These are phyloP conservation scores for Myoxocephalus aenaeus DNA, from an alignment of 2,797 vertebrate species.

Conservation along the genomic window DNA sequence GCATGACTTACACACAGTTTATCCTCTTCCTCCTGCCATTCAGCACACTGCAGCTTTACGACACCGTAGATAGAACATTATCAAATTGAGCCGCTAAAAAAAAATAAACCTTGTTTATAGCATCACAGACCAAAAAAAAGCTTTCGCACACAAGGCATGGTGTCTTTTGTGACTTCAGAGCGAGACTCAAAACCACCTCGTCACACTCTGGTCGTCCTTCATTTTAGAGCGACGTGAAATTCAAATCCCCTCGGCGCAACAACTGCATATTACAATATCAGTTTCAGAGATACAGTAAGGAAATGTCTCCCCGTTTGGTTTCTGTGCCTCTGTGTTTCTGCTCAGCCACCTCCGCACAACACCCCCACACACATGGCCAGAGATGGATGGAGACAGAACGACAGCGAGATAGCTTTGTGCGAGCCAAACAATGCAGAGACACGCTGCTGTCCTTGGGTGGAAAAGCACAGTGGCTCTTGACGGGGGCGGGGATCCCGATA, in stretches of 20 bases:
- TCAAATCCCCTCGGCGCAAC: constrained; percentile 21
- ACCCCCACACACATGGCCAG: constrained; percentile 81
- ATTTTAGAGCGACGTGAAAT: not conserved
- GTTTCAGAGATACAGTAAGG: constrained; percentile 52
- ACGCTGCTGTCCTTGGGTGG: constrained; percentile 54
- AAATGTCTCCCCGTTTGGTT: constrained; percentile 63
- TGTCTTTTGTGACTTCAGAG: not conserved
- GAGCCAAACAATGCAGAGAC: constrained; percentile 64
- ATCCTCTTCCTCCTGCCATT: constrained; percentile 18
- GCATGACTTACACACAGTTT: constrained; percentile 5
- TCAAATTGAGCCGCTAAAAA: not conserved
- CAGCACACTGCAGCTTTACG: not conserved
- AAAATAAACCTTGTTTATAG: not conserved
- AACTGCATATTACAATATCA: constrained; percentile 47
- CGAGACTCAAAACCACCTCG: not conserved
- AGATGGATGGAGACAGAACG: constrained; percentile 69
- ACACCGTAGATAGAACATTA: not conserved
- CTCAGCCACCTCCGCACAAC: constrained; percentile 75
- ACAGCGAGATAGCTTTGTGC: constrained; percentile 63
- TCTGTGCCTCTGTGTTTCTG: constrained; percentile 71
- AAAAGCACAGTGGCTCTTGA: constrained; percentile 30
- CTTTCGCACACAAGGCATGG: not conserved
- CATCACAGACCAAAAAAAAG: not conserved
- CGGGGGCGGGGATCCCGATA: constrained; percentile 30
- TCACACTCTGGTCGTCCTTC: not conserved